Evolutionary conservation across 2,888 invertebrate genomes (phyloP).

Genomic region (Norana najaformis): DNA sequence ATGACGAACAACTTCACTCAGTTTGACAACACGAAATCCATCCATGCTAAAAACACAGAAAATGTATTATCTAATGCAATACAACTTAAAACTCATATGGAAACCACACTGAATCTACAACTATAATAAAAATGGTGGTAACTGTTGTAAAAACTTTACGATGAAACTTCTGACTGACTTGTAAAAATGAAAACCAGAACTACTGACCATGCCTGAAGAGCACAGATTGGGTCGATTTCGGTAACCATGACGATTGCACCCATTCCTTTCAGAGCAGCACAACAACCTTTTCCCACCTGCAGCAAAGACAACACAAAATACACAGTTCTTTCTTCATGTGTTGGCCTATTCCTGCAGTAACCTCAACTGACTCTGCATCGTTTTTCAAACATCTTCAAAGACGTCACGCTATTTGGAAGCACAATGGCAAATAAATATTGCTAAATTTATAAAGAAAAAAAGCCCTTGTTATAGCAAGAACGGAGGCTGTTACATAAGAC

Average conservation of each 20-base stretch:
- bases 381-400: no score
- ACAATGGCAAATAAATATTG: no score
- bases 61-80: not conserved
- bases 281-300: slow-evolving; percentile 89
- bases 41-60: slow-evolving; percentile 43
- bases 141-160: not conserved
- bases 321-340: no score
- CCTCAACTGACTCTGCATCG: no score
- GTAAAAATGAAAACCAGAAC: not conserved
- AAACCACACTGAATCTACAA: not conserved
- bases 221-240: slow-evolving; percentile 98
- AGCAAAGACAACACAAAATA: not conserved
- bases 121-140: not conserved
- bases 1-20: slow-evolving; percentile 89
- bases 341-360: no score
- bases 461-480: no score
- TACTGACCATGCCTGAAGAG: slow-evolving; percentile 88
- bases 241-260: slow-evolving; percentile 94
- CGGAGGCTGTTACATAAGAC: not conserved
- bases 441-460: no score
- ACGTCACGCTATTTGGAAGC: no score
- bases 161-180: no score
- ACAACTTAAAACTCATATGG: not conserved
- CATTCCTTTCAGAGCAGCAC: slow-evolving; percentile 89
- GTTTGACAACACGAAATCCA: slow-evolving; percentile 77